Evolutionary conservation across 2,888 invertebrate genomes (phyloP), one percentile per base, ranked within the genome.

Genomic region (Noctua comes): DNA sequence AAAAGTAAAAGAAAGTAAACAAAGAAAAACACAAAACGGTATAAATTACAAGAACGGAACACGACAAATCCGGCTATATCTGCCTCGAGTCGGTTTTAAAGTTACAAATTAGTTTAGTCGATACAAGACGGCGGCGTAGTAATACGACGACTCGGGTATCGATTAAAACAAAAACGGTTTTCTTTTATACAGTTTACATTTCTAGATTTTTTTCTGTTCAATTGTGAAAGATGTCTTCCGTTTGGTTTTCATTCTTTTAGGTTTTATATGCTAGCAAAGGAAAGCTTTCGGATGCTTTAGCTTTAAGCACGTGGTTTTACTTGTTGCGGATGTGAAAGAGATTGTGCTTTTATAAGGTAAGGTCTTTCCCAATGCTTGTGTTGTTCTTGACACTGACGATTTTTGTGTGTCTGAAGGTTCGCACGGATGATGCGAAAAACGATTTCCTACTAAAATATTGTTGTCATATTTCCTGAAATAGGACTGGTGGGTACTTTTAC

Each of bases 61-160:
- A 76, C 79, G 82, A 88, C 76, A 87, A 91, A 91, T 87, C 89
- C 87, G 73, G 68, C 73, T 74, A 74, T 82, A 84, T 82, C 88
- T 84, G 82, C 74, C 84, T 76, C 83, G 77, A 83, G 87, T 79
- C 84, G 82, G 88, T 90, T 89, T 89, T 85, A 85, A 90, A 89
- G 86, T 91, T 88, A 85, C 86, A 87, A 91, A 91, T 91, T 90
- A 89, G 89, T 89, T 91, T 88, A 88, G 80, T 75, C 74, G 80
- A 82, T 83, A 83, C 88, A 84, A 43, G 64, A 75, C 64, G 73
- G 71, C 77, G 76, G 71, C 77, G 76, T 85, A 86, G 73, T 76
- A 79, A 78, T 85, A 80, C 72, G 81, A 70, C 43, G 66, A 73
- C 62, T 70, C 82, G 70, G 70, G 13, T 68, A 82, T 54, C 69